phyloP scores from a whole-genome alignment of 2,888 invertebrate species.

The Craniophora ligustri region DNA sequence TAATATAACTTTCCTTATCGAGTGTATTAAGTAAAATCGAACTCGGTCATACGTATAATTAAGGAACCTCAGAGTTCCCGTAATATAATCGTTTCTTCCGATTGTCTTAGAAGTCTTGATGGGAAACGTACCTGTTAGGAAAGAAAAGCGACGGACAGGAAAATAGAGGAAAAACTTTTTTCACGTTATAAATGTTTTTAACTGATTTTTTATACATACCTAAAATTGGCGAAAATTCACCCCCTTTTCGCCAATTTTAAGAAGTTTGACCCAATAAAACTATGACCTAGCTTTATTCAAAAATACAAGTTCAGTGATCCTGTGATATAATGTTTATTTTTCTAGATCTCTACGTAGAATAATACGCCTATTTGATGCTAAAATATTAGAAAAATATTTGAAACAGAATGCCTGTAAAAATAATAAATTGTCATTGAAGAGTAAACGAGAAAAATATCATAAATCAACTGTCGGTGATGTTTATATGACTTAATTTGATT shows the following conservation, averaged over 20 bases:
- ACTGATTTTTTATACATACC: too few relatives aligned
- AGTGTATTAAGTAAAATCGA: conserved; percentile 72
- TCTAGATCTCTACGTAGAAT: not conserved
- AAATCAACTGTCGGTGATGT: conserved; percentile 52
- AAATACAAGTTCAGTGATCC: too few relatives aligned
- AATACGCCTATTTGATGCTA: conserved; percentile 6
- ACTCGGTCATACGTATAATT: conserved; percentile 78
- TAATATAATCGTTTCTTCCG: conserved; percentile 39
- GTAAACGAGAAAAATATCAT: conserved; percentile 48
- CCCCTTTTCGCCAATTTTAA: too few relatives aligned
- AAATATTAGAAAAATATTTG: conserved; percentile 31
- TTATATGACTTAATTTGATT: conserved; percentile 56
- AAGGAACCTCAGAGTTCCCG: conserved; percentile 57
- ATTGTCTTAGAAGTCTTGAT: conserved; percentile 23
- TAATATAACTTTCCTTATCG: conserved; percentile 84
- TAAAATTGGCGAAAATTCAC: too few relatives aligned
- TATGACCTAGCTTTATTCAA: too few relatives aligned
- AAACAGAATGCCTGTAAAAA: conserved; percentile 27
- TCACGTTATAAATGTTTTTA: too few relatives aligned
- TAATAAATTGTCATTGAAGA: conserved; percentile 50
- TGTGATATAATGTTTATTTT: not conserved
- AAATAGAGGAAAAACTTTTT: too few relatives aligned
- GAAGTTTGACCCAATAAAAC: too few relatives aligned
- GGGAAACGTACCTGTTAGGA: not conserved
- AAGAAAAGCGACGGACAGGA: not conserved